Percentiles rank a stretch among this genome's conserved stretches.
These are phyloP conservation scores for Trididemnum nubilum DNA, from an alignment of 23 tunicate species.

Conservation along the genomic window DNA sequence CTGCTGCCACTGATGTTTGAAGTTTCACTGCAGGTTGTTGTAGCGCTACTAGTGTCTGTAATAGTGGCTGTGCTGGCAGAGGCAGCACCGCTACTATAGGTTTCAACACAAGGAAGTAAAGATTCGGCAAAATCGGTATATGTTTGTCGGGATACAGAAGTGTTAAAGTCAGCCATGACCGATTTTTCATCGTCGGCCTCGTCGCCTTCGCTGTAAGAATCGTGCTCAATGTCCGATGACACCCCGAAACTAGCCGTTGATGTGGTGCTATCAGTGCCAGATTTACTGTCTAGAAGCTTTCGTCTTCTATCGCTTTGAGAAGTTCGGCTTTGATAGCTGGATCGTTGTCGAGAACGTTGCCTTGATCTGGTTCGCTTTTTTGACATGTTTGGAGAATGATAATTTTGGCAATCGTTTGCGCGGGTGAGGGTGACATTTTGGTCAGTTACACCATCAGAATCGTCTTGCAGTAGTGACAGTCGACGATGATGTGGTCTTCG, in stretches of 20 bases:
- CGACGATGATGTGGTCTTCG: constrained; percentile 81
- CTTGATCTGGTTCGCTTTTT: constrained; percentile 27
- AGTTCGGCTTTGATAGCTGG: constrained; percentile 34
- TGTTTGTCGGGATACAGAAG: constrained; percentile 54
- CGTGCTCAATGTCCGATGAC: constrained; percentile 52
- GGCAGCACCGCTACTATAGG: constrained; percentile 34
- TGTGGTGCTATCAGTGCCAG: constrained; percentile 65
- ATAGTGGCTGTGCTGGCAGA: constrained; percentile 45
- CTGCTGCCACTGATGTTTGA: constrained; percentile 81
- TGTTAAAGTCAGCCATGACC: constrained; percentile 61
- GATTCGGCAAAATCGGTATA: constrained; percentile 13
- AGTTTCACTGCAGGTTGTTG: constrained; percentile 91
- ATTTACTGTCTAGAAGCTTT: constrained; percentile 5
- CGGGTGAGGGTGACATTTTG: constrained; percentile 44
- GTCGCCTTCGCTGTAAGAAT: constrained; percentile 66
- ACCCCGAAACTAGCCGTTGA: constrained; percentile 51
- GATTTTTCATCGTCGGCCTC: constrained; percentile 99
- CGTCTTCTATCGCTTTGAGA: constrained; percentile 19
- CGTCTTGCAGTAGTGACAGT: constrained; percentile 39
- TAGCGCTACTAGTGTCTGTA: constrained; percentile 74
- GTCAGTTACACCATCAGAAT: constrained; percentile 53
- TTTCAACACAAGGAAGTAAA: constrained; percentile 33
- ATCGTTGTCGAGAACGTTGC: constrained; percentile 23
- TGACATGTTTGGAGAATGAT: constrained; percentile 45
- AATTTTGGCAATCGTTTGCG: constrained; percentile 49